Conservation (phyloP, 2,888 invertebrate genomes). For the Criorhina ranunculi region DNA sequence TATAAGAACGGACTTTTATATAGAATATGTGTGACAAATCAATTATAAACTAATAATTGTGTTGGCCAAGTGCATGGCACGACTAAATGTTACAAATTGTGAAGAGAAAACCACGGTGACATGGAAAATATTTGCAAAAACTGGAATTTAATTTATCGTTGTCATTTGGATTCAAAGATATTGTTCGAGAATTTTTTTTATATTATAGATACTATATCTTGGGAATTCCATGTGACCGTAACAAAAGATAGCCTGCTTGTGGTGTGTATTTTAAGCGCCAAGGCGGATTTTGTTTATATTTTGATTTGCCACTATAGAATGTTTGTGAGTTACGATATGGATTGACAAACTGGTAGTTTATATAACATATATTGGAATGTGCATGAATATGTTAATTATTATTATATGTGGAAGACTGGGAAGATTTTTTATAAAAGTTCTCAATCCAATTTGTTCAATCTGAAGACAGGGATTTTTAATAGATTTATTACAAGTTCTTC, state of each 20-base stretch:
- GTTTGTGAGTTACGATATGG: constrained; percentile 28
- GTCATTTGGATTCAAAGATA: constrained; percentile 3
- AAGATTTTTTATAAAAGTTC: too few species aligned
- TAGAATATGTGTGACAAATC: constrained; percentile 53
- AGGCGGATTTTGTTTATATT: constrained; percentile 68
- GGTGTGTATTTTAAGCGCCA: constrained; percentile 28
- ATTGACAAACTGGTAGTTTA: constrained; percentile 8
- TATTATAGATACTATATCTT: constrained; percentile 46
- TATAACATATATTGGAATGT: not conserved
- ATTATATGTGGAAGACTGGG: too few species aligned
- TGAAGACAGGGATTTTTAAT: too few species aligned
- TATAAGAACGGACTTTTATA: constrained; percentile 52
- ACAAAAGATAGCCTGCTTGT: constrained; percentile 14
- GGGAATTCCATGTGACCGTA: constrained; percentile 53
- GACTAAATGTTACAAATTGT: constrained; percentile 35
- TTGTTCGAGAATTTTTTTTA: constrained; percentile 19
- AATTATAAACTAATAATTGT: constrained; percentile 38
- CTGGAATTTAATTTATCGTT: constrained; percentile 10
- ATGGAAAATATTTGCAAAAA: constrained; percentile 50
- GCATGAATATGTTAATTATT: not conserved
- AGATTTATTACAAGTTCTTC: too few species aligned
- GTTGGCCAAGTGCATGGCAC: constrained; percentile 35
- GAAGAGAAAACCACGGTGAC: not conserved
- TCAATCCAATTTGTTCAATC: too few species aligned
- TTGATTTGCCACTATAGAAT: constrained; percentile 36